Percentiles rank a stretch among this genome's conserved stretches.
Conservation (phyloP, 2,888 invertebrate species). For the Sphaerophoria rueppellii region DNA sequence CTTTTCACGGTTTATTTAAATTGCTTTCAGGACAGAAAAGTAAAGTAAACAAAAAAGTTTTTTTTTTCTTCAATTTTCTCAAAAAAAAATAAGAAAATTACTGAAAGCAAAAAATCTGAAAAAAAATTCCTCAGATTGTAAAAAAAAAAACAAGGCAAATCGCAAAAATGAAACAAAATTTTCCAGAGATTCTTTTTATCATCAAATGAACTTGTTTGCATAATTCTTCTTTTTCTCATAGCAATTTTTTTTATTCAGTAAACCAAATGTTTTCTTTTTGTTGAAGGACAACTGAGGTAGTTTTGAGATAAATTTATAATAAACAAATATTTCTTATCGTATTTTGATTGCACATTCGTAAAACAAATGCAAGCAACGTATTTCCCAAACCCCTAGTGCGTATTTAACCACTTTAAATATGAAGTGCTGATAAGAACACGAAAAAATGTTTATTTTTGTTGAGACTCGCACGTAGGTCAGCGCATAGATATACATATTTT, state of each 20-base stretch:
- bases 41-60: too few species aligned
- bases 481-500: not conserved
- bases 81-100: too few species aligned
- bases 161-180: not conserved
- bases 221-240: not conserved
- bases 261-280: not conserved
- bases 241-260: not conserved
- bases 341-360: not conserved
- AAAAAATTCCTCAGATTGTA: too few species aligned
- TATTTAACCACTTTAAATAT: slow-evolving; percentile 1
- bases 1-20: too few species aligned
- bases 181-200: not conserved
- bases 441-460: not conserved
- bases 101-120: too few species aligned
- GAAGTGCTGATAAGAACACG: not conserved
- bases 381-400: not conserved
- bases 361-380: not conserved
- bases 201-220: not conserved
- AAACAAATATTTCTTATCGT: slow-evolving; percentile 1
- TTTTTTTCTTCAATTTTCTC: too few species aligned
- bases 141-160: not conserved
- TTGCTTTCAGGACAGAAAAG: too few species aligned
- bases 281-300: slow-evolving; percentile 7
- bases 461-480: not conserved
- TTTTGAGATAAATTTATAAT: not conserved